Evolutionary conservation across 2,113 vertebrate species (phyloP), one percentile per base, ranked within the genome.

Genomic region (Microtus ochrogaster): DNA sequence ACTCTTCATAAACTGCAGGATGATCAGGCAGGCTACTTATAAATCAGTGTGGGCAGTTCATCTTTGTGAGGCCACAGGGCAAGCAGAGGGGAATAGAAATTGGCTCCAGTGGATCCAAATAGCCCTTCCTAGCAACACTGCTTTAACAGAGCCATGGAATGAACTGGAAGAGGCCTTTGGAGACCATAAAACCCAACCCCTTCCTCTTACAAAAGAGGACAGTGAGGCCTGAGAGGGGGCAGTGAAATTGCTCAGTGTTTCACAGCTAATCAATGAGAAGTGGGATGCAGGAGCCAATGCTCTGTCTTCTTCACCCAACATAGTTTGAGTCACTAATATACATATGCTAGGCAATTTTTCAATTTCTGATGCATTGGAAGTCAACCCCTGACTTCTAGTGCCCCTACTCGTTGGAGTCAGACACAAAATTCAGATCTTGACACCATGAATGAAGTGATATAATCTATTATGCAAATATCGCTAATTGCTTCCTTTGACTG

Each of bases 121-220:
- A 96, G 94, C 76, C 52, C 5, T 94, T 61, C 24, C 90, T 96
- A 93, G 76, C 44, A 94, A 14, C 2, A 49, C 12, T 93, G 87
- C 6, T 78, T 82, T 77, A 83, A 26, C 33, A 81, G 39, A 97
- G 39, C 93, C 84, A 89, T 93, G 92, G 92, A 94, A 93, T 96
- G 90, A 93, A 81, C 84, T 97, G 72, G 74, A 97, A 97, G 73
- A 87, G 96, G 52, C 66, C 92, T 72, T 90, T 90, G 68, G 96
- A 92, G 90, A 97, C 90, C 65, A 85, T 94, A 96, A 96, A 95
- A 93, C 52, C 30, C 30, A 93, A 91, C 76, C 11, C 85, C 65
- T 97, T 94, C 66, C 76, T 96, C 76, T 96, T 90, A 78, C 28
- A 90, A n/a, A 93, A 85, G 87, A 85, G 76, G 47, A 96, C 30